Evolutionary conservation across 2,113 vertebrate species (phyloP), one percentile per base, ranked within the genome.

Genomic region (Perognathus longimembris): DNA sequence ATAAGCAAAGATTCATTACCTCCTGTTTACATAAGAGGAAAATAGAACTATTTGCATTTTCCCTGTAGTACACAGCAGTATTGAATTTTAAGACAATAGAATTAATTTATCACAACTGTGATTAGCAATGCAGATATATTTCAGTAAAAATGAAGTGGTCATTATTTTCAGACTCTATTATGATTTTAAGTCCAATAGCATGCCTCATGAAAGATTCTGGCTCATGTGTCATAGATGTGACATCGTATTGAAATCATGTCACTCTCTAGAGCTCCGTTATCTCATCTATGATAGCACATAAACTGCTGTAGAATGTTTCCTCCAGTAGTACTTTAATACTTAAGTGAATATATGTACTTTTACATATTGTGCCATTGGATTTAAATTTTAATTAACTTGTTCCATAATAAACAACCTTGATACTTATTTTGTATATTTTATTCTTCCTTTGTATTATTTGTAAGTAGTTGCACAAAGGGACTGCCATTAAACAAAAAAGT

Each of bases 11-110:
- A 73, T 78, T 78, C 67, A n/a, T 73, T 74, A 76, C 30, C 30
- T 6, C 9, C 7, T 61, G 22, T 85, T 59, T 86, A 76, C 22
- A 30, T 50, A 14, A 80, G 24, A 73, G 2, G 3, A 22, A 89
- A 82, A 92, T 8, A 92, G 64, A 83, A 80, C 10, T n/a, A 57
- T 22, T 75, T 78, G 17, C 69, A 75, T 38, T 73, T 50, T 21
- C 4, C 20, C 36, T 71, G 15, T 74, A 64, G 12, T 54, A 34
- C 67, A 87, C 0, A 74, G 20, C 1, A 67, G 32, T 40, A 82
- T 76, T 18, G 15, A 64, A 82, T 50, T 59, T 77, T 9, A 57
- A 73, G 30, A 66, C 30, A 50, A 64, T 34, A 59, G 3, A 82
- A 73, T 93, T 28, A 82, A 82, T 61, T 20, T 22, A 14, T 38